Base-by-base conservation (phyloP, 1,140 invertebrate species). In the Caenorhabditis tropicalis region DNA sequence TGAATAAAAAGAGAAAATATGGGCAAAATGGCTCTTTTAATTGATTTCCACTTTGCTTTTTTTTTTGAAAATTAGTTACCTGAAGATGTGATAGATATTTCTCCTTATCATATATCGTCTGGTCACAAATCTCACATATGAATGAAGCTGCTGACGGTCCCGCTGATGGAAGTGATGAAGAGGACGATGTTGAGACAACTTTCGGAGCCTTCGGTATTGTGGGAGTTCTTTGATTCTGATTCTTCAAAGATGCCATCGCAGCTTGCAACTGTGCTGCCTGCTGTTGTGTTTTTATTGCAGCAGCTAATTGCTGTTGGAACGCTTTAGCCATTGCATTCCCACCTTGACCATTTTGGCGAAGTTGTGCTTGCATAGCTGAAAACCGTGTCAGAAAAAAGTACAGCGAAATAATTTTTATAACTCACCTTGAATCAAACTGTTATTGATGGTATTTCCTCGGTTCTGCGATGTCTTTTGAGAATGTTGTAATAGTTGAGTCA, bases 31-130 rank as follows among this genome's bases (percentile, higher is more conserved):
- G n/a, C n/a, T n/a, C n/a, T n/a, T 46, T 24, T 60, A 36, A 33
- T 31, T 39, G 33, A n/a, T n/a, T n/a, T n/a, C n/a, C n/a, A n/a
- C n/a, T n/a, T n/a, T n/a, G n/a, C 33, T 46, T 46, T 58, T 56
- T 21, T 39, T 12, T 31, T 56, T 21, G n/a, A n/a, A 84, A 84
- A 31, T 29, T 27, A 21, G 19, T 53, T 53, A 85, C 84, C 81
- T 85, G 84, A 21, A 87, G 85, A 82, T 87, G 86, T 7, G 3
- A 19, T n/a, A 87, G 39, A 56, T 87, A 87, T 36, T 81, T 86
- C 6, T 86, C 86, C 56, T 83, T 81, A 9, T 87, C 86, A 12
- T 48, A 51, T 15, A 85, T 29, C 5, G 48, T 46, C 9, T 49
- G 27, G 33, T 87, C 86, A 27, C 86, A 87, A 48, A 87, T 87